A percentile compares a stretch with the other conserved stretches of the same genome.
phyloP scores from a whole-genome alignment of 2,113 vertebrate genomes.

The Onychorhynchus coronatus region DNA sequence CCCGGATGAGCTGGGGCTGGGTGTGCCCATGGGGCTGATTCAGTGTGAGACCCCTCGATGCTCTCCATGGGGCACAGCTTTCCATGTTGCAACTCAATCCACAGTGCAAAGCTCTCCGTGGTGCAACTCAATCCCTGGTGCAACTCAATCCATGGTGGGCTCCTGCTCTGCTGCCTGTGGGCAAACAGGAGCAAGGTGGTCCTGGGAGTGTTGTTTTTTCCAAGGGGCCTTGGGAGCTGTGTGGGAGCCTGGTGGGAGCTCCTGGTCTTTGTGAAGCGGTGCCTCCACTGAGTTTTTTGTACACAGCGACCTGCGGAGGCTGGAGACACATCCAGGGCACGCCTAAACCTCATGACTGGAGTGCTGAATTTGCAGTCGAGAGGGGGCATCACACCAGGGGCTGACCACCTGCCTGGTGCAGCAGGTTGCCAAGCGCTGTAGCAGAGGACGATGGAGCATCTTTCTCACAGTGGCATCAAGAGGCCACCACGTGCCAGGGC shows the following conservation, averaged over 20 bases:
- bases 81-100: fast-evolving
- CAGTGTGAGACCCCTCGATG: fast-evolving
- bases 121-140: neutral
- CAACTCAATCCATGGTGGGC: fast-evolving
- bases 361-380: neutral
- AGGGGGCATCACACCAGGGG: fast-evolving
- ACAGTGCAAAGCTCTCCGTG: fast-evolving
- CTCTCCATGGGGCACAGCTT: neutral
- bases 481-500: neutral
- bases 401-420: neutral
- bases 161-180: neutral
- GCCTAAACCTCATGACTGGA: neutral
- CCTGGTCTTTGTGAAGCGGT: neutral
- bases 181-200: neutral
- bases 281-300: neutral
- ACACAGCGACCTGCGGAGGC: neutral
- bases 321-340: neutral
- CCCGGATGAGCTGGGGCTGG: neutral
- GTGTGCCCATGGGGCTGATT: neutral
- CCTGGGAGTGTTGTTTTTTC: neutral
- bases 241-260: neutral
- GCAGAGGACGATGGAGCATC: neutral
- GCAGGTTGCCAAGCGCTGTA: too few relatives aligned
- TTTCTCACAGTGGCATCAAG: fast-evolving
- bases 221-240: neutral